Conservation (phyloP, 2,797 vertebrate species). For the Notolepis coatsorum region DNA sequence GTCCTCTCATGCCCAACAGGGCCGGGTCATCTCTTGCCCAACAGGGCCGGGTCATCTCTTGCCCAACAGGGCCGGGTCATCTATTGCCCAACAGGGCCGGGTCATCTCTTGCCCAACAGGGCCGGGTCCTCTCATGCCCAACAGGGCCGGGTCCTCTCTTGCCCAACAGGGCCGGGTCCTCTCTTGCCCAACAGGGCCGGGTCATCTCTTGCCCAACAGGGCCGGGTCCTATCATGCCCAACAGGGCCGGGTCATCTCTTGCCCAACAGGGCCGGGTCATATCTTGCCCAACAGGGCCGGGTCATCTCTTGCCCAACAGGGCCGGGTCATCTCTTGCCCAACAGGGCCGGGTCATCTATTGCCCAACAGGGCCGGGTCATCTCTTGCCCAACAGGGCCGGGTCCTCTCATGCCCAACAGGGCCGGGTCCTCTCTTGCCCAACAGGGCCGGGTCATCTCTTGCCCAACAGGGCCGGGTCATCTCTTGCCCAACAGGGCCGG, state of each 20-base stretch:
- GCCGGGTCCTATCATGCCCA: conserved; percentile 22
- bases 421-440: conserved; percentile 21
- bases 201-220: conserved; percentile 26
- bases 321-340: conserved; percentile 21
- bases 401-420: conserved; percentile 26
- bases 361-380: too few relatives aligned
- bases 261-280: conserved; percentile 19
- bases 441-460: conserved; percentile 27
- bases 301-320: conserved; percentile 26
- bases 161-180: conserved; percentile 19
- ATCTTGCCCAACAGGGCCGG: conserved; percentile 22
- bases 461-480: conserved; percentile 19
- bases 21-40: conserved; percentile 21
- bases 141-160: conserved; percentile 27
- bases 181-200: conserved; percentile 22
- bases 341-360: conserved; percentile 25
- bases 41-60: conserved; percentile 27
- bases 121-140: conserved; percentile 22
- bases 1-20: conserved; percentile 26
- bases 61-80: conserved; percentile 19
- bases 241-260: conserved; percentile 27
- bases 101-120: conserved; percentile 19
- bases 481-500: conserved; percentile 22
- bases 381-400: conserved; percentile 17
- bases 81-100: too few relatives aligned